Evolutionary conservation across 2,888 invertebrate genomes (phyloP), one percentile per base, ranked within the genome.

Genomic region (Hydrotaea cyrtoneurina): DNA sequence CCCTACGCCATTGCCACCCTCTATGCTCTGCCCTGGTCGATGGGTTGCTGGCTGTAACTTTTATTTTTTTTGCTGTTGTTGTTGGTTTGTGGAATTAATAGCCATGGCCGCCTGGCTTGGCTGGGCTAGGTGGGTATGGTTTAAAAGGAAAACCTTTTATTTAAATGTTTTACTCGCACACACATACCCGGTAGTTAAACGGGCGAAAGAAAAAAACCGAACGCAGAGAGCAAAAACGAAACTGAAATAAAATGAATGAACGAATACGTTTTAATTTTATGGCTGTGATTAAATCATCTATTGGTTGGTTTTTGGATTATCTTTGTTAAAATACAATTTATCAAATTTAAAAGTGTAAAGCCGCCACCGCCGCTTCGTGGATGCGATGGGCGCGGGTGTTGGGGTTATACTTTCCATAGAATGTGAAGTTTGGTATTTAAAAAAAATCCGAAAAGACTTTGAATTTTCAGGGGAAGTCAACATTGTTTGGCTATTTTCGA

Each of bases 111-210:
- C n/a, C 17, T 15, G 39, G 43, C 43, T 5, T 10, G 53, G 53
- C 53, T 17, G 15, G 53, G 21, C 55, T 21, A 17, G 31, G 3
- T 31, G 55, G 55, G 50, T 17, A 23, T 57, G 77, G 76, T 73
- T 74, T 19, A 77, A 66, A 46, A 57, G 46, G 53, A 21, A 26
- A 66, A 82, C 66, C 57, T 77, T 66, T 79, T 75, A 84, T 76
- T 78, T 66, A 66, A 69, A 76, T 62, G 78, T 72, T 81, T 75
- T 75, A 55, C 55, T 10, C 36, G 19, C 31, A 64, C 26, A 78
- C 55, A 19, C 55, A 19, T 8, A 55, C 55, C 5, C 55, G 3
- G 31, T 1, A 8, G 39, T 39, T 31, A n/a, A n/a, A n/a, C n/a
- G 31, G 4, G n/a, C 53, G 53, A 31, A 64, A 15, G 17, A 31